Percentiles rank a stretch among this genome's conserved stretches.
These are phyloP conservation scores for Cervus canadensis DNA, from an alignment of 2,113 vertebrate species.

Conservation along the genomic window DNA sequence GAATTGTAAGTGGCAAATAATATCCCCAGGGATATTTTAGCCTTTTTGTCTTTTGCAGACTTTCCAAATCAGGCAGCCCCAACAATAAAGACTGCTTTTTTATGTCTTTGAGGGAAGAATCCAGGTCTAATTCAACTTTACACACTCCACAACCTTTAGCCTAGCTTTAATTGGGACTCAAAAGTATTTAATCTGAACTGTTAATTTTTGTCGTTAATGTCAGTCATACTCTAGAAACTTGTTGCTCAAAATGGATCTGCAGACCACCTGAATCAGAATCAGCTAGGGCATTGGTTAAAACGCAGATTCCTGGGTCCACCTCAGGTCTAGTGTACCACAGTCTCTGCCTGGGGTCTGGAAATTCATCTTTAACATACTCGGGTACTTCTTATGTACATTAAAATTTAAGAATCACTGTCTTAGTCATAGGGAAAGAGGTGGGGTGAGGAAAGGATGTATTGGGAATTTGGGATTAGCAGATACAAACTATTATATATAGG, in stretches of 20 bases:
- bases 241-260: neutral
- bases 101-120: neutral
- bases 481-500: neutral
- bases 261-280: neutral
- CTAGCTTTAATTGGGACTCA: neutral
- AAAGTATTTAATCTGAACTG: neutral
- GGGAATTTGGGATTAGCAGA: neutral
- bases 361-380: neutral
- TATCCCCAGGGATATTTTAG: neutral
- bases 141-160: neutral
- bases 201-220: neutral
- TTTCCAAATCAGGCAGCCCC: neutral
- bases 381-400: neutral
- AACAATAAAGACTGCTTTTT: neutral
- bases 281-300: neutral
- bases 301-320: neutral
- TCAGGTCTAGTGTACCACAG: neutral
- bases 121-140: neutral
- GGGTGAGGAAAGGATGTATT: neutral
- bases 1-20: neutral
- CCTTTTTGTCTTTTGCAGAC: neutral
- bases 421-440: neutral
- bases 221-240: neutral
- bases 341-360: neutral
- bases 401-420: neutral